phyloP scores from a whole-genome alignment of 2,888 invertebrate species.

The Polylopha cassiicola region DNA sequence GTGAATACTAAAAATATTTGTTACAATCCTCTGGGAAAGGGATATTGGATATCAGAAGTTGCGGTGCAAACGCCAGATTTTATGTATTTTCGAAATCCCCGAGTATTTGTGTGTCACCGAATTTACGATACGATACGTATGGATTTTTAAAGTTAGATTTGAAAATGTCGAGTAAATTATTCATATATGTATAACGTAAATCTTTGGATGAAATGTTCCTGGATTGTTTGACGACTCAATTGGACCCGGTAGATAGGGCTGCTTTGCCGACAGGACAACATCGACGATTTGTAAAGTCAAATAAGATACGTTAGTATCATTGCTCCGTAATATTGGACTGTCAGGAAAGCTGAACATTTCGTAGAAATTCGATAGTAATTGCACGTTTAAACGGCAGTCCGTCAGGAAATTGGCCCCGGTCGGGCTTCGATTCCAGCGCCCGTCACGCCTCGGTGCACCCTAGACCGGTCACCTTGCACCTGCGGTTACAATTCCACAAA shows the following conservation, averaged over 20 bases:
- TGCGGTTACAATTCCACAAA: conserved; percentile 28
- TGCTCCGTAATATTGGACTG: conserved; percentile 27
- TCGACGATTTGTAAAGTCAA: no score
- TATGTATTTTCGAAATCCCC: conserved; percentile 12
- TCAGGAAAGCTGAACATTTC: conserved; percentile 33
- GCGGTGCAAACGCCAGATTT: conserved; percentile 14
- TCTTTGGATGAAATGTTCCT: no score
- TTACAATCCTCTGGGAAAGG: conserved; percentile 32
- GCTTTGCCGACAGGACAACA: no score
- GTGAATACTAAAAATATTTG: conserved; percentile 30
- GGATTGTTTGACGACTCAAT: no score
- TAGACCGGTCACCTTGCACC: conserved; percentile 31
- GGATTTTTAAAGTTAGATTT: conserved; percentile 17
- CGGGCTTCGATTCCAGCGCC: conserved; percentile 29
- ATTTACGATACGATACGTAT: conserved; percentile 18
- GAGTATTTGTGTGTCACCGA: conserved; percentile 17
- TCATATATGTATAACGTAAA: conserved; percentile 20
- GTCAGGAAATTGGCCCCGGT: conserved; percentile 38
- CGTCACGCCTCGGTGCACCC: conserved; percentile 23
- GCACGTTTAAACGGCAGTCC: no score
- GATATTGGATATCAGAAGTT: conserved; percentile 24
- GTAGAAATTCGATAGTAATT: no score
- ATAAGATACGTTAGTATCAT: neutral
- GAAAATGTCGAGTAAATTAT: conserved; percentile 9
- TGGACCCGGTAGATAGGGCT: no score